Percentiles rank a stretch among this genome's conserved stretches.
phyloP scores from a whole-genome alignment of 2,113 vertebrate species.

The Pterophyllum scalare region DNA sequence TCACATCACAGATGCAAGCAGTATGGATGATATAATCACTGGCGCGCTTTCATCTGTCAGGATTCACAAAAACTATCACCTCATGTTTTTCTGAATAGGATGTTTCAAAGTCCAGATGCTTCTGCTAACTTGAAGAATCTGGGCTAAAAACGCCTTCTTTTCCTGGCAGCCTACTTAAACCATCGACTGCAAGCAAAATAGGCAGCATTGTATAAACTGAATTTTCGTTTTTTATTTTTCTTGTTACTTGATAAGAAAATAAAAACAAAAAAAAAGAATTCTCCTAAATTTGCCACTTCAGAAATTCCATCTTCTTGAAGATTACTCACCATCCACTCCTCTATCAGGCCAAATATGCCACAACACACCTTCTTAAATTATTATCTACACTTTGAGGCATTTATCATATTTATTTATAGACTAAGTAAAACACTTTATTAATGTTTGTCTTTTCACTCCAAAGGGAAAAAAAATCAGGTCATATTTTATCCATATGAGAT shows the following conservation, averaged over 20 bases:
- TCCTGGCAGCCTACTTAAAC: too few relatives aligned
- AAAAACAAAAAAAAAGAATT: not conserved
- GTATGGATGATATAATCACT: too few relatives aligned
- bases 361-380: not conserved
- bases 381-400: not conserved
- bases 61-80: too few relatives aligned
- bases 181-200: not conserved
- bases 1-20: too few relatives aligned
- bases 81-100: too few relatives aligned
- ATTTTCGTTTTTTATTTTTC: not conserved
- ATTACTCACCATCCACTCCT: not conserved
- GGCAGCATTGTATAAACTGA: not conserved
- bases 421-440: constrained; percentile 45
- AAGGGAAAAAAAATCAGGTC: constrained; percentile 27
- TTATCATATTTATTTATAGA: constrained; percentile 21
- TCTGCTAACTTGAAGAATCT: too few relatives aligned
- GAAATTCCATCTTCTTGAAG: not conserved
- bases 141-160: too few relatives aligned
- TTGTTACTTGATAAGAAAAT: not conserved
- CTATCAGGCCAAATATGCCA: not conserved
- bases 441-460: constrained; percentile 29
- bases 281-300: not conserved
- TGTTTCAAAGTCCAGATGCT: too few relatives aligned
- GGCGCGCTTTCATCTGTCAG: too few relatives aligned
- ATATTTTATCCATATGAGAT: constrained; percentile 58